Evolutionary conservation across 1,140 invertebrate genomes (phyloP).

Genomic region (Pogonus chalceus): DNA sequence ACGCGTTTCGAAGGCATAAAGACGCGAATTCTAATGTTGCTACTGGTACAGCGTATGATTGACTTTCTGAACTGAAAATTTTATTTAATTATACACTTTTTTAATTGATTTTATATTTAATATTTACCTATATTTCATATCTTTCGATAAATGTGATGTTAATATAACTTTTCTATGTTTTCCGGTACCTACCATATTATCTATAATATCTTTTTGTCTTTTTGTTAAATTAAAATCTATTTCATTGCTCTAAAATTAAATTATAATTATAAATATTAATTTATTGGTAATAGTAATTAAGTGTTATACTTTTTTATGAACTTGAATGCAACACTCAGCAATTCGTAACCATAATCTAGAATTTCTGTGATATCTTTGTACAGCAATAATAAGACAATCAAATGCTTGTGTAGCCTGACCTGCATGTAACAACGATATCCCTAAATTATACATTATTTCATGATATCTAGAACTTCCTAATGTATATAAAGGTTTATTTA

Average conservation of each 20-base stretch:
- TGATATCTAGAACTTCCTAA: constrained; percentile 52
- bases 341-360: constrained; percentile 84
- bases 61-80: constrained; percentile 41
- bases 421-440: constrained; percentile 72
- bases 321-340: constrained; percentile 82
- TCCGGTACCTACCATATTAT: constrained; percentile 49
- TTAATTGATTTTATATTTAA: background rate
- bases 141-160: constrained; percentile 44
- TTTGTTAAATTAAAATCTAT: constrained; percentile 52
- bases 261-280: constrained; percentile 8
- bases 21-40: constrained; percentile 84
- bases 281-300: constrained; percentile 8
- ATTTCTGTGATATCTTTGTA: constrained; percentile 78
- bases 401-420: constrained; percentile 75
- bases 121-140: constrained; percentile 42
- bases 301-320: constrained; percentile 51
- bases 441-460: constrained; percentile 86
- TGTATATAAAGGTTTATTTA: constrained; percentile 41
- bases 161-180: constrained; percentile 57
- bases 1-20: constrained; percentile 77
- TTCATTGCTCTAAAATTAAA: constrained; percentile 49
- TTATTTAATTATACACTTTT: background rate
- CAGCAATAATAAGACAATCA: constrained; percentile 81
- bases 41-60: constrained; percentile 72
- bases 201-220: constrained; percentile 51